phyloP scores from a whole-genome alignment of 2,888 invertebrate species.

The Caenorhabditis imperialis region DNA sequence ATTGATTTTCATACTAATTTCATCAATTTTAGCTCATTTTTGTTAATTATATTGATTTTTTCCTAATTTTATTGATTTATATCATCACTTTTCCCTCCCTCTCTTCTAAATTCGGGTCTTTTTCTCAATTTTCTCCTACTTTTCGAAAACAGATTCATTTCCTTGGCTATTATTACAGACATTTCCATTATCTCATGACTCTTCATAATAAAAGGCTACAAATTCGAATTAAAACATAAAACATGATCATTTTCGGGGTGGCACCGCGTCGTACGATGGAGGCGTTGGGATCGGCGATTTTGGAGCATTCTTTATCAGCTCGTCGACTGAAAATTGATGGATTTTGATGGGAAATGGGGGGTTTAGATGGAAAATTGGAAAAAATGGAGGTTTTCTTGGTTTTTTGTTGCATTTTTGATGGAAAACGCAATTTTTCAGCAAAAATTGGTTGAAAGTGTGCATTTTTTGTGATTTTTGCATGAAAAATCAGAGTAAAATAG shows the following conservation, averaged over 20 bases:
- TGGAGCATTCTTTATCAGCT: not conserved
- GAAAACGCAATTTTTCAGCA: too few relatives aligned
- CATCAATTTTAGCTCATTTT: not conserved
- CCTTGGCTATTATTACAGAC: not conserved
- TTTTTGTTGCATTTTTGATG: not conserved
- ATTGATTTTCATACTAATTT: slow-evolving; percentile 1
- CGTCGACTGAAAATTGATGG: not conserved
- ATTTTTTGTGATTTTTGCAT: too few relatives aligned
- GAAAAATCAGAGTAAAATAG: too few relatives aligned
- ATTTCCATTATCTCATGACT: slow-evolving; percentile 1
- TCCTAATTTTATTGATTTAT: not conserved
- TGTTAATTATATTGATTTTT: not conserved
- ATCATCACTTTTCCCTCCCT: not conserved
- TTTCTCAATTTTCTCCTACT: too few relatives aligned
- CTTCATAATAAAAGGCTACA: too few relatives aligned
- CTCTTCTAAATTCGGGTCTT: too few relatives aligned
- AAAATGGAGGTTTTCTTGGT: too few relatives aligned
- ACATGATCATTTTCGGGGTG: not conserved
- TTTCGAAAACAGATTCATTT: not conserved
- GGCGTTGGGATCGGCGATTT: not conserved
- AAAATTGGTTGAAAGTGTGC: too few relatives aligned
- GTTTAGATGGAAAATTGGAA: too few relatives aligned
- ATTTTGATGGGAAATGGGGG: not conserved
- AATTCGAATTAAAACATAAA: too few relatives aligned
- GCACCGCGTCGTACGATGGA: not conserved